Evolutionary conservation across 2,797 vertebrate species (phyloP), one percentile per base, ranked within the genome.

Genomic region (Lagodon rhomboides): DNA sequence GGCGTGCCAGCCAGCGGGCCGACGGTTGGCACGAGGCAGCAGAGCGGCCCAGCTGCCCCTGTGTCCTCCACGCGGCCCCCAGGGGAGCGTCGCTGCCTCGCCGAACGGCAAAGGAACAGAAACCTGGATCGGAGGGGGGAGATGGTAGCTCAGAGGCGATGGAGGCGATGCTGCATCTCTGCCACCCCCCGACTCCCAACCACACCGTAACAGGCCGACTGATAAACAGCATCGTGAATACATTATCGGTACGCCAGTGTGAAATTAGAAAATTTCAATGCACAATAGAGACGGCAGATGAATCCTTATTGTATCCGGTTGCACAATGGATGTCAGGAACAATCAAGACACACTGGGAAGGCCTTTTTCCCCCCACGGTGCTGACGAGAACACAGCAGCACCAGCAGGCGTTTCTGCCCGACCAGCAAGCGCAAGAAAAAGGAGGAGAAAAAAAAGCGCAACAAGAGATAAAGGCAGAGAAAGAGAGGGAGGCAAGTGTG

Each of bases 41-140:
- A 80, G 91, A 89, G 88, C 83, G 60, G 70, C 87, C 90, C 94
- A 94, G 93, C 93, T 94, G 93, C 90, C 90, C 93, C 68, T 20
- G 75, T 84, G 85, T 90, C 88, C 85, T 75, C 77, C 74, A 27
- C 82, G 76, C 47, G 71, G 73, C 84, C 88, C 78, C 81, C 81
- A 2, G 55, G 78, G 77, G 84, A 63, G 54, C 64, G 34, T 54
- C 51, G 83, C 84, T 76, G 83, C 76, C 77, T 76, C 69, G 2
- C 55, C 72, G 77, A 78, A 56, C 17, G 25, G 55, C 20, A 15
- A 80, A 23, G 47, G 7, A 83, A 70, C 81, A 73, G 59, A 73
- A 85, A 82, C 80, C 82, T 86, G 82, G 56, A 87, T 85, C 44
- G 6, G 79, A 81, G 56, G 85, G 72, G 82, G 34, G 83, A 76